Evolutionary conservation across 2,888 invertebrate genomes (phyloP).

Genomic region (Erpobdella octoculata): DNA sequence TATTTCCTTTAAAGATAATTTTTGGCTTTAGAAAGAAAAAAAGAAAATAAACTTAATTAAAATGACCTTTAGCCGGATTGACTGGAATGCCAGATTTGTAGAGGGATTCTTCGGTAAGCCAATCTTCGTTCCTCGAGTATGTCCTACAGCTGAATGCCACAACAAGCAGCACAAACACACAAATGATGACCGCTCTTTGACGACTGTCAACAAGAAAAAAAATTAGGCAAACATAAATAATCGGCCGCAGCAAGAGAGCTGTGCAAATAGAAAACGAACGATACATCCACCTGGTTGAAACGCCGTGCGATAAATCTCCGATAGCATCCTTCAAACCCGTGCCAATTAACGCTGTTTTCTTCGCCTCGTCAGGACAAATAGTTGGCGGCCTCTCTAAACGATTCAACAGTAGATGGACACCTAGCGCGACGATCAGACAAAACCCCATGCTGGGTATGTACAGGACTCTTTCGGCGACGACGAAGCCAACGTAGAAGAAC

Average conservation of each 20-base stretch:
- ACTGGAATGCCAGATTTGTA: slow-evolving; percentile 81
- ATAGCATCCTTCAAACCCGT: too few relatives aligned
- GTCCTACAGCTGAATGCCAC: slow-evolving; percentile 59
- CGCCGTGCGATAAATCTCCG: too few relatives aligned
- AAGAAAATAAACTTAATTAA: not conserved
- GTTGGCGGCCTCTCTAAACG: too few relatives aligned
- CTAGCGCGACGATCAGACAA: slow-evolving; percentile 71
- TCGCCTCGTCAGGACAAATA: too few relatives aligned
- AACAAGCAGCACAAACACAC: slow-evolving; percentile 38
- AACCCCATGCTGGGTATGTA: slow-evolving; percentile 93
- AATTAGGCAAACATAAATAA: too few relatives aligned
- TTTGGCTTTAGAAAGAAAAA: not conserved
- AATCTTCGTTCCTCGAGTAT: slow-evolving; percentile 74
- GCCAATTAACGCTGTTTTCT: too few relatives aligned
- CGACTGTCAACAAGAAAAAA: too few relatives aligned
- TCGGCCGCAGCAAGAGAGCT: too few relatives aligned
- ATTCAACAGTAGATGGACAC: slow-evolving; percentile 41
- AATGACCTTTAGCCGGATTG: slow-evolving; percentile 93
- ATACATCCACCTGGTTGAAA: too few relatives aligned
- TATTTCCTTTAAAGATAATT: too few relatives aligned
- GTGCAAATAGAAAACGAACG: too few relatives aligned
- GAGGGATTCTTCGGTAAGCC: slow-evolving; percentile 84
- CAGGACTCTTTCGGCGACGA: slow-evolving; percentile 87
- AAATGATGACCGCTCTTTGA: not conserved
- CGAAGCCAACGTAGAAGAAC: slow-evolving; percentile 95